Evolutionary conservation across 2,888 invertebrate species (phyloP).

Genomic region (Tetragnatha montana): DNA sequence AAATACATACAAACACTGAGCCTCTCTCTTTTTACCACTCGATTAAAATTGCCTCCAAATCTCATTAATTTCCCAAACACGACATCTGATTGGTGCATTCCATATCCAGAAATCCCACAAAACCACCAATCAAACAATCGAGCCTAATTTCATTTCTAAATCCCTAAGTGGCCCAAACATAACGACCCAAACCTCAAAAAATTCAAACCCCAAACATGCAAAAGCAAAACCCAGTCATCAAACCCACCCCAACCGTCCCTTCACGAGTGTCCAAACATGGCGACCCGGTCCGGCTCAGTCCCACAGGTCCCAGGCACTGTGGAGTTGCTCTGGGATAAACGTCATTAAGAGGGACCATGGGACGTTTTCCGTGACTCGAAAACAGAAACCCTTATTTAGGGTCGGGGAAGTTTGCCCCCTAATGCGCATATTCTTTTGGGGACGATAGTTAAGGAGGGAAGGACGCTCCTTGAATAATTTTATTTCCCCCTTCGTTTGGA

Average conservation of each 20-base stretch:
- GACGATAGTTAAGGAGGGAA: conserved; percentile 67
- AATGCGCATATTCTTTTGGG: conserved; percentile 67
- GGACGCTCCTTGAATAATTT: conserved; percentile 63
- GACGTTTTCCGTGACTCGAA: conserved; percentile 60
- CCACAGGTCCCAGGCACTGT: conserved; percentile 11
- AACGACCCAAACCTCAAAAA: too few species aligned
- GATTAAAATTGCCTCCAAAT: too few species aligned
- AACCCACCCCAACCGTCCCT: not conserved
- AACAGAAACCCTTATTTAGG: conserved; percentile 56
- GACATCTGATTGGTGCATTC: too few species aligned
- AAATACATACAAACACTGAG: too few species aligned
- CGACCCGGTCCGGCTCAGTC: not conserved
- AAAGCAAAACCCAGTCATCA: too few species aligned
- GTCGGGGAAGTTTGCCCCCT: conserved; percentile 41
- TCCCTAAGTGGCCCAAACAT: too few species aligned
- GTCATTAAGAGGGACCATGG: conserved; percentile 61
- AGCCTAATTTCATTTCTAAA: too few species aligned
- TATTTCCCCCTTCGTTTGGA: conserved; percentile 42
- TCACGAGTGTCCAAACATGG: conserved; percentile 15
- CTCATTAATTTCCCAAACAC: too few species aligned
- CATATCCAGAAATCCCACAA: too few species aligned
- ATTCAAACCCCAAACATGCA: too few species aligned
- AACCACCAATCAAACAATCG: too few species aligned
- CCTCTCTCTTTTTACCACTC: too few species aligned
- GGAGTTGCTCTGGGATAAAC: conserved; percentile 45